Evolutionary conservation across 2,888 invertebrate species (phyloP).

Genomic region (Drosophila falleni): DNA sequence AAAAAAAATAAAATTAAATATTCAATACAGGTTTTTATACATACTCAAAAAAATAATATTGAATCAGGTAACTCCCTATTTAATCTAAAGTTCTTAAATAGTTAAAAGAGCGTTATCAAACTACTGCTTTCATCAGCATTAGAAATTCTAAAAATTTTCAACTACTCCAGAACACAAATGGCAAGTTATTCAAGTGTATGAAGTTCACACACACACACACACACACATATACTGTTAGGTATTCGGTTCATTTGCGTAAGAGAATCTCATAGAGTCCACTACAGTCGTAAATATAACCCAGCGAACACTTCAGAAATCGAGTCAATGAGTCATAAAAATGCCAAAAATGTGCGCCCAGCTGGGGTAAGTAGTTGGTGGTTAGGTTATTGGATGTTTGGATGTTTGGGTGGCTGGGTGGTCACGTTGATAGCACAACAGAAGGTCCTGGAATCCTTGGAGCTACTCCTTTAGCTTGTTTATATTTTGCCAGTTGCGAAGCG

Average conservation of each 20-base stretch:
- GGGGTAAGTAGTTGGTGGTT: constrained; percentile 16
- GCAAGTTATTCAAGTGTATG: constrained; percentile 43
- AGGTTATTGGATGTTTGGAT: not conserved
- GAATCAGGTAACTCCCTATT: not conserved
- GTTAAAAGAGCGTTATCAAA: not conserved
- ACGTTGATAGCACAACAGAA: constrained; percentile 12
- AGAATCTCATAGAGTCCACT: constrained; percentile 38
- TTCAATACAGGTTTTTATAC: no score
- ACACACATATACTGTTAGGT: not conserved
- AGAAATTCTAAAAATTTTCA: constrained; percentile 37
- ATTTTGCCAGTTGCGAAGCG: constrained; percentile 53
- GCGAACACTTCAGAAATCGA: constrained; percentile 75
- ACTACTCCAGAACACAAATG: constrained; percentile 30
- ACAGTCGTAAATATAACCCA: constrained; percentile 44
- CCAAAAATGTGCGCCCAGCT: constrained; percentile 76
- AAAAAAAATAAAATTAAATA: no score
- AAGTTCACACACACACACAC: constrained; percentile 22
- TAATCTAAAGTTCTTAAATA: not conserved
- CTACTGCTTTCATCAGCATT: constrained; percentile 45
- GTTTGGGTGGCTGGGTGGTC: not conserved
- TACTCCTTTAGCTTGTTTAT: constrained; percentile 42
- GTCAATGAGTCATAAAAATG: constrained; percentile 80
- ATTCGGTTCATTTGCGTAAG: constrained; percentile 54
- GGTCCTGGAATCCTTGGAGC: constrained; percentile 44
- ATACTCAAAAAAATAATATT: not conserved